phyloP scores from a whole-genome alignment of 2,797 vertebrate genomes.

The Gila robusta region DNA sequence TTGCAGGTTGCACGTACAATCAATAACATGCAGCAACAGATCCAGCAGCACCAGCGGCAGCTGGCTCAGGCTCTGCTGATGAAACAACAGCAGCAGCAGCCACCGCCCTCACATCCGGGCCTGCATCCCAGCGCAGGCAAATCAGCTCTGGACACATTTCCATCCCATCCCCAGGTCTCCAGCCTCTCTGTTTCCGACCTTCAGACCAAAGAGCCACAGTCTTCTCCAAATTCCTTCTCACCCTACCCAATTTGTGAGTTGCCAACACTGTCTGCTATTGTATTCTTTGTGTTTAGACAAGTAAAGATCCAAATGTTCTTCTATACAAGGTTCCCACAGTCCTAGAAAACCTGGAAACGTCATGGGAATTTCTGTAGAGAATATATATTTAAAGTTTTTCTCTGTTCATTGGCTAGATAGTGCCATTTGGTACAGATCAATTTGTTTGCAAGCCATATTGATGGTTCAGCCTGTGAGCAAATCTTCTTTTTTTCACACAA shows the following conservation, averaged over 20 bases:
- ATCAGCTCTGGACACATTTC: slow-evolving; percentile 93
- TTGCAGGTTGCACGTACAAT: slow-evolving; percentile 98
- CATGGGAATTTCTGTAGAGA: not conserved
- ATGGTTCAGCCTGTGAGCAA: not conserved
- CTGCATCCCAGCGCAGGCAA: slow-evolving; percentile 89
- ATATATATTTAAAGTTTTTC: not conserved
- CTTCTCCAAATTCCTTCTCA: slow-evolving; percentile 93
- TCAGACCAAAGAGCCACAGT: slow-evolving; percentile 99
- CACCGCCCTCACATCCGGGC: slow-evolving; percentile 84
- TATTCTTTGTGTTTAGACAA: not conserved
- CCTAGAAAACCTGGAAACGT: not conserved
- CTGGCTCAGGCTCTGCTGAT: slow-evolving; percentile 98
- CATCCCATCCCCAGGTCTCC: slow-evolving; percentile 86
- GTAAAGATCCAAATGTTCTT: not conserved
- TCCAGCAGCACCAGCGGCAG: slow-evolving; percentile 99
- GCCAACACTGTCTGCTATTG: slow-evolving; percentile 1
- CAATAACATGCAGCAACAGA: slow-evolving; percentile 99
- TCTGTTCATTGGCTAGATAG: no score
- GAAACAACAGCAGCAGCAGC: slow-evolving; percentile 86
- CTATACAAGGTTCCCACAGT: not conserved
- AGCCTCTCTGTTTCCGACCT: slow-evolving; percentile 92
- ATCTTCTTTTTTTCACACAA: not conserved
- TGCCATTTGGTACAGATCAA: not conserved
- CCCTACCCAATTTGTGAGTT: slow-evolving; percentile 92
- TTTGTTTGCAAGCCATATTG: not conserved